Evolutionary conservation across 2,113 vertebrate genomes (phyloP).

Genomic region (Jacana jacana): DNA sequence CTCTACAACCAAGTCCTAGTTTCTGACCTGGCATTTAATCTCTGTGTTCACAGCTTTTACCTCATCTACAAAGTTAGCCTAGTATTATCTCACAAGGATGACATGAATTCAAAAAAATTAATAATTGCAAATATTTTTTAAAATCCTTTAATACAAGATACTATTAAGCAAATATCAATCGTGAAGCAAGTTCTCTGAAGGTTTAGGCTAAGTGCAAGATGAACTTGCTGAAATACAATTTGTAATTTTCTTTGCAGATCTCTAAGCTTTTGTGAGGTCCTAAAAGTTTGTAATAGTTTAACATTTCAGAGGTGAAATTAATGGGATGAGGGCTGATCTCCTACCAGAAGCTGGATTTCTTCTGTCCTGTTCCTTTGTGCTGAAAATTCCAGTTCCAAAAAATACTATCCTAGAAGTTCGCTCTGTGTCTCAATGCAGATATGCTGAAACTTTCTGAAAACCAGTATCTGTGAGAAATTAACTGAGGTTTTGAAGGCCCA

Average conservation of each 20-base stretch:
- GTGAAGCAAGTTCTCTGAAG: neutral
- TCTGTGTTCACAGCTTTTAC: neutral
- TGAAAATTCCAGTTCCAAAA: neutral
- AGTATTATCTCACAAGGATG: neutral
- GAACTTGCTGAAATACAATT: neutral
- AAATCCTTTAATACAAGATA: neutral
- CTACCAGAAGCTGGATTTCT: neutral
- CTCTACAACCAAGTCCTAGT: neutral
- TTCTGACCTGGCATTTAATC: neutral
- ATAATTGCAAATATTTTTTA: neutral
- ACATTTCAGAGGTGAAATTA: neutral
- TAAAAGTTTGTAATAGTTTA: neutral
- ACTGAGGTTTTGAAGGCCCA: neutral
- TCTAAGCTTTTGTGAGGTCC: neutral
- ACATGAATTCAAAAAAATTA: neutral
- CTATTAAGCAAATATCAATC: neutral
- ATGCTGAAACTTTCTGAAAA: neutral
- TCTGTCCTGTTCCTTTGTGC: neutral
- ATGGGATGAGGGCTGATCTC: neutral
- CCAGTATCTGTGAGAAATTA: neutral
- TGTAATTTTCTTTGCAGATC: neutral
- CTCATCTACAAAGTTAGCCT: neutral
- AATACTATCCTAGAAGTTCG: neutral
- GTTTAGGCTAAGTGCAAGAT: neutral
- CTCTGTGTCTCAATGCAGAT: neutral